Evolutionary conservation across 2,797 vertebrate genomes (phyloP), one percentile per base, ranked within the genome.

Genomic region (Benthosema pterotum): DNA sequence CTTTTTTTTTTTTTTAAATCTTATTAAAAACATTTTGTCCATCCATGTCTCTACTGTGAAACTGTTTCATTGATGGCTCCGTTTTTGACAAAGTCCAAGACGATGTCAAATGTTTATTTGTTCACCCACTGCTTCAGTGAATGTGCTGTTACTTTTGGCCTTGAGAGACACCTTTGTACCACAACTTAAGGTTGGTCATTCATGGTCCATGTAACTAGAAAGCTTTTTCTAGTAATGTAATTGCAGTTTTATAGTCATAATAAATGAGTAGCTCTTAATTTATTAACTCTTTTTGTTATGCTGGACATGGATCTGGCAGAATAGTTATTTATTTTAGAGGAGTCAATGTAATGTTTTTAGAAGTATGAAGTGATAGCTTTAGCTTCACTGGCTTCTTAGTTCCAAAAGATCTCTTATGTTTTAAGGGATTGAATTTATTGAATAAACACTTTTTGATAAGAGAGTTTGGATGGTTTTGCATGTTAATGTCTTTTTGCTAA

Each of bases 401-500:
- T 80, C 79, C 65, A 52, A 73, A 83, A 67, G 77, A 63, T 83
- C 80, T 83, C 18, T 60, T 57, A 52, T 87, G 80, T 89, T 78
- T 70, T 57, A 67, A 80, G 69, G 72, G 78, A 76, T 83, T 79
- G 73, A 80, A 73, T 84, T 80, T 86, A 66, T 67, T 83, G 53
- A 91, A 91, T 91, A 92, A 91, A 91, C 61, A 9, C 60, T 68
- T 74, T 89, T 89, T 90, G 57, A 83, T 83, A 79, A 85, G 51
- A 59, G 9, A 32, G 22, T 2, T 38, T 38, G 50, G 25, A 14
- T 42, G 32, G 3, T 55, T 55, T 42, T 17, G 53, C 11, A 42
- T 42, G 11, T 42, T 17, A 28, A 16, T 42, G 4, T 65, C 4
- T 60, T 61, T 62, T 22, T 5, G 0, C 1, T 63, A 22, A 16